A percentile compares a stretch with the other conserved stretches of the same genome.
These are phyloP conservation scores for Allolobophora icterica DNA, from an alignment of 2,888 invertebrate genomes.

Conservation along the genomic window DNA sequence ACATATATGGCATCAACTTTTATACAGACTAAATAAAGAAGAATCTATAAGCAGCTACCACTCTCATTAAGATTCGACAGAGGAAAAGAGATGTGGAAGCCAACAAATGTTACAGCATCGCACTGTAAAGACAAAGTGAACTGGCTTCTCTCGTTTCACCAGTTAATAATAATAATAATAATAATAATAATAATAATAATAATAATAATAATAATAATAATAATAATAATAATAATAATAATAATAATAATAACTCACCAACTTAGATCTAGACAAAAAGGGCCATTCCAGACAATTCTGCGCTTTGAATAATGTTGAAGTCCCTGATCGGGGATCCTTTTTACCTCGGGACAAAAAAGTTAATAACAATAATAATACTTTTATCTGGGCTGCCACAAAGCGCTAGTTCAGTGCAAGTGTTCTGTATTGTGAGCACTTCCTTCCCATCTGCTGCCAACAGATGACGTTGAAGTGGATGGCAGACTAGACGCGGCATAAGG, in stretches of 20 bases:
- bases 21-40: not conserved
- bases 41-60: not conserved
- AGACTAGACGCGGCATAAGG: too few species aligned
- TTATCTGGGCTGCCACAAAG: too few species aligned
- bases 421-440: too few species aligned
- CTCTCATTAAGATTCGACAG: not conserved
- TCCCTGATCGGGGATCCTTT: too few species aligned
- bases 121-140: too few species aligned
- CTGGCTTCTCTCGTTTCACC: not conserved
- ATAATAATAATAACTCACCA: not conserved
- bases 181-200: not conserved
- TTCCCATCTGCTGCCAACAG: too few species aligned
- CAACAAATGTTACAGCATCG: not conserved
- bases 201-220: constrained; percentile 20
- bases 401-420: too few species aligned
- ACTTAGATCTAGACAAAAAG: too few species aligned
- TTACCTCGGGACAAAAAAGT: too few species aligned
- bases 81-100: not conserved
- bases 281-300: too few species aligned
- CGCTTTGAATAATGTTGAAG: too few species aligned
- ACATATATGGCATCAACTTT: not conserved
- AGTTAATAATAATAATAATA: not conserved
- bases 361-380: not conserved
- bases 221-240: not conserved
- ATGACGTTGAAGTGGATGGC: too few species aligned